Base-by-base conservation (phyloP, 2,113 vertebrate genomes). In the Butastur rufipennis region DNA sequence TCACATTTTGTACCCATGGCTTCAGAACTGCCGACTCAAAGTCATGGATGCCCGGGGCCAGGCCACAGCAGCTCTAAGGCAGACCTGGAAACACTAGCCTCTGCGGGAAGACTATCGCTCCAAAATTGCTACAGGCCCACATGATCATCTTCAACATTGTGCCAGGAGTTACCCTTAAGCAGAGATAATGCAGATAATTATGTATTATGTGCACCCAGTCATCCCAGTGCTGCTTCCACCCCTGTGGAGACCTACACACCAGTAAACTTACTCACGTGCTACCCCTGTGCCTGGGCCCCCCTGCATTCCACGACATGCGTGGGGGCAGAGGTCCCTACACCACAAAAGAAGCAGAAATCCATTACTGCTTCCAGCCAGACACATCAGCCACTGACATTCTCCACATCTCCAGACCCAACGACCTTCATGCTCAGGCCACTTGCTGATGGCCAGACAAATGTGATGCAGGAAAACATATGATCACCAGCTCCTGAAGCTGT, bases 81-180 rank as follows among this genome's bases (percentile, higher is more conserved):
- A 91, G 55, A n/a, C 17, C 61, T 87, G 73, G 42, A 38, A 94
- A 70, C 68, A 29, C 12, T n/a, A 34, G 48, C 25, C 38, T 63
- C 12, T 6, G 36, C 0, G 1, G 42, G 38, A 75, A 82, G 32
- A 14, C 38, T 34, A 8, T 9, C 4, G 5, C 66, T 80, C 42
- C 56, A 47, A 22, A 74, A 48, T 2, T 62, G 55, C 65, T 73
- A n/a, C 40, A 45, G 78, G 19, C 15, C 29, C n/a, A 50, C 56
- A 34, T 0, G 0, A 59, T n/a, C 80, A 58, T 3, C 45, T 55
- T 53, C 68, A 50, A 2, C 20, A 6, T 1, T 4, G 42, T 48
- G 66, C 42, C 59, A 90, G 65, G 50, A 73, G 59, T 45, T 70
- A 68, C 34, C 48, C 89, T 70, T 27, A 48, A 20, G 81, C 71